Conservation (phyloP, 2,113 vertebrate species). For the Patagioenas fasciata region DNA sequence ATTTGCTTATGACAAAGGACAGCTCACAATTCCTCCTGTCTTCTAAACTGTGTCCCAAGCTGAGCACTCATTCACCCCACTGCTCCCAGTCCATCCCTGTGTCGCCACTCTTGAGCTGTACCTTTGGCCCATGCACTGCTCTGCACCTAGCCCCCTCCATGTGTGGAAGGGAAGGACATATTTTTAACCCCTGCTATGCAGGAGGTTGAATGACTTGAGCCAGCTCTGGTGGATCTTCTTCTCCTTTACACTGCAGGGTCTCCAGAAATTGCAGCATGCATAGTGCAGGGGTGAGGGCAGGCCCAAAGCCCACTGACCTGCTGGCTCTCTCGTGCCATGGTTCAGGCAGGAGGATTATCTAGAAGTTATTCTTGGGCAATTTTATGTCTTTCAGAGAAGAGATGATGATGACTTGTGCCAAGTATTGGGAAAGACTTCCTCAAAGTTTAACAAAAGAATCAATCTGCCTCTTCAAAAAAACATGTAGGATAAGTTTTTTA, state of each 20-base stretch:
- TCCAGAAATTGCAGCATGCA: neutral
- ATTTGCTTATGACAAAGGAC: neutral
- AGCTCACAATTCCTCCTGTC: neutral
- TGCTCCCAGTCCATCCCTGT: neutral
- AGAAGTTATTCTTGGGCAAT: neutral
- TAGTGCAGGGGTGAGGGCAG: neutral
- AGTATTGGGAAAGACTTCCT: neutral
- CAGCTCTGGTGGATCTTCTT: neutral
- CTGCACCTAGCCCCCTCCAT: neutral
- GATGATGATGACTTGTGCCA: fast-evolving
- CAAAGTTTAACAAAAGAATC: neutral
- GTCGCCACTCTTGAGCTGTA: neutral
- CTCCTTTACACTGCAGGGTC: too few species aligned
- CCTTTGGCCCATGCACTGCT: neutral
- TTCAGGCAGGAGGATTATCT: neutral
- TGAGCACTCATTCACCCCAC: neutral
- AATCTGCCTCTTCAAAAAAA: neutral
- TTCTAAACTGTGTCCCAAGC: neutral
- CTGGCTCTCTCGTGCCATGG: neutral
- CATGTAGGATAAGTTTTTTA: fast-evolving
- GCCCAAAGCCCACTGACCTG: neutral
- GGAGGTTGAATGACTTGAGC: neutral
- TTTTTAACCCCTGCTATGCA: neutral
- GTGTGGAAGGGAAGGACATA: fast-evolving
- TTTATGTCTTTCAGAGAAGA: neutral